A percentile compares a stretch with the other conserved stretches of the same genome.
Conservation (phyloP, 2,888 invertebrate genomes). For the Ramazzottius varieornatus region DNA sequence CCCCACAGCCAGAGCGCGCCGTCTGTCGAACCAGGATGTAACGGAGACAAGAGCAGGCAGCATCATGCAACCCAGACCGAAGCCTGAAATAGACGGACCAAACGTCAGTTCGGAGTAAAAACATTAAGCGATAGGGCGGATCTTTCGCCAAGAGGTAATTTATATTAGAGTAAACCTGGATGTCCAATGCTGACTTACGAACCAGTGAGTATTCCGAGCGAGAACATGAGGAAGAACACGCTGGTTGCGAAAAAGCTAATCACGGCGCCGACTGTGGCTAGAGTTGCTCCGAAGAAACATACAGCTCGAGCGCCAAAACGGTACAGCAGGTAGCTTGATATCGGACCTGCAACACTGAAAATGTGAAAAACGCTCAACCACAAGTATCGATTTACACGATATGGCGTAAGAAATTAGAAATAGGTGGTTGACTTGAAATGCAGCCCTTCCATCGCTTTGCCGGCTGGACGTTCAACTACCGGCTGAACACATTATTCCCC, state of each 20-base stretch:
- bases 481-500: too few relatives aligned
- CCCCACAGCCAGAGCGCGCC: slow-evolving; percentile 13
- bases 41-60: slow-evolving; percentile 13
- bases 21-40: slow-evolving; percentile 12
- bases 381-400: background rate
- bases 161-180: background rate
- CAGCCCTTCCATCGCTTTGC: too few relatives aligned
- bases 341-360: background rate
- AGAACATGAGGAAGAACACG: background rate
- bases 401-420: too few relatives aligned
- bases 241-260: background rate
- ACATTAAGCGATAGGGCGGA: background rate
- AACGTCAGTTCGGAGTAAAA: background rate
- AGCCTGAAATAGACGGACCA: slow-evolving; percentile 10
- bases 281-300: background rate
- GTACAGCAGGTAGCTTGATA: background rate
- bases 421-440: too few relatives aligned
- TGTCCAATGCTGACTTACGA: too few relatives aligned
- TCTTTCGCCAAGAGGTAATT: background rate
- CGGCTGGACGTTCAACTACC: too few relatives aligned
- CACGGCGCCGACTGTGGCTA: background rate
- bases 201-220: background rate
- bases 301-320: background rate
- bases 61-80: slow-evolving; percentile 13
- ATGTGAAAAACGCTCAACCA: background rate